Evolutionary conservation across 2,113 vertebrate genomes (phyloP).

Genomic region (Raphicerus campestris): DNA sequence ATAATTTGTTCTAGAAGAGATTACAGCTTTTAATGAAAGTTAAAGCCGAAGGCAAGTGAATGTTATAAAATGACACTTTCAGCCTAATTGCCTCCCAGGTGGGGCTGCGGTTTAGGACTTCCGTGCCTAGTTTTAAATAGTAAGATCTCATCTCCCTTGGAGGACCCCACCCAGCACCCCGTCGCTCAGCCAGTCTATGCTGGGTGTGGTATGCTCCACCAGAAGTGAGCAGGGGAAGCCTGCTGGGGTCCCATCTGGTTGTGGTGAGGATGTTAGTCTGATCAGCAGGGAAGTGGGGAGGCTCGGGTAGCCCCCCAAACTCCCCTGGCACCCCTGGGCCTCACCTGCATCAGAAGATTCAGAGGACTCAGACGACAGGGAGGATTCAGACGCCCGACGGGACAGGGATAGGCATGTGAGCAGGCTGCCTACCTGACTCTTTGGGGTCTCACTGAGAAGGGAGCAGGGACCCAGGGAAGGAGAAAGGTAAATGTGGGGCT

Average conservation of each 20-base stretch:
- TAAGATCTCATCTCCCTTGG: neutral
- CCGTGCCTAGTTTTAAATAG: constrained; percentile 8
- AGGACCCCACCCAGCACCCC: constrained; percentile 6
- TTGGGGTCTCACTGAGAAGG: constrained; percentile 87
- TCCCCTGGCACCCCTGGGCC: neutral
- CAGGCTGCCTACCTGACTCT: constrained; percentile 72
- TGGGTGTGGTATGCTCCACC: neutral
- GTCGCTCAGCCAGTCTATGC: neutral
- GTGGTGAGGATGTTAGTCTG: neutral
- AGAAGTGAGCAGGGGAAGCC: neutral
- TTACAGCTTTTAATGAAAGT: neutral
- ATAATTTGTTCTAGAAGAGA: neutral
- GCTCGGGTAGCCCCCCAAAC: neutral
- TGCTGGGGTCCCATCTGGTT: neutral
- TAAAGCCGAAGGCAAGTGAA: neutral
- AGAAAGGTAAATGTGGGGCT: neutral
- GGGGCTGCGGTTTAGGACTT: constrained; percentile 20
- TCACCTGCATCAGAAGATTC: constrained; percentile 91
- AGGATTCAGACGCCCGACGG: constrained; percentile 49
- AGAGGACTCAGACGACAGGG: constrained; percentile 77
- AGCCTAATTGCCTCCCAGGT: neutral
- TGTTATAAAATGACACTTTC: neutral
- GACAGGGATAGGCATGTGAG: constrained; percentile 37
- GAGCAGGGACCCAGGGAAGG: neutral
- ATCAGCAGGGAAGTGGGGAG: neutral